Evolutionary conservation across 2,888 invertebrate species (phyloP), one percentile per base, ranked within the genome.

Genomic region (Limnephilus marmoratus): DNA sequence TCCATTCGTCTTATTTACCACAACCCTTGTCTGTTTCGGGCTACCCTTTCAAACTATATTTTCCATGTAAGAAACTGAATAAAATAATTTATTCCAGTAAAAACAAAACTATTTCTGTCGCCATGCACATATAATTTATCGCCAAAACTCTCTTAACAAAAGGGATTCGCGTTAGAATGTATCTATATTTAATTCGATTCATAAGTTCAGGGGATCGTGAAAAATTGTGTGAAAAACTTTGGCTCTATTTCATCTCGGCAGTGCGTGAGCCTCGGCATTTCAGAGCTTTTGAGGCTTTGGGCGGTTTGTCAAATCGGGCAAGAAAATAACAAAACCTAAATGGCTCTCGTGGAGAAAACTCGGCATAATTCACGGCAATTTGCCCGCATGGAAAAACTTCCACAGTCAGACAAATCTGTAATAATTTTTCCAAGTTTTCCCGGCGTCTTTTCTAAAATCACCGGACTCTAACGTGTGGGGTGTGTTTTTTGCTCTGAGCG

Each of bases 301-400:
- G 31, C 9, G 87, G 87, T 24, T 34, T 68, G 87, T 68, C 87
- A 87, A 87, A 87, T 87, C 53, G 87, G 68, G 87, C 87, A 68
- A 68, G 87, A 87, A 87, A 87, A 87, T 87, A 87, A 68, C 87
- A 87, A 87, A 87, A 87, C 87, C 53, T 87, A 87, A 87, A 87
- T 87, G 87, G 87, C 31, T 49, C 53, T 87, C n/a, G 41, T 34
- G 5, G 85, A 45, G 85, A 87, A 68, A 68, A 15, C 87, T 53
- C 87, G 34, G 68, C 53, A 87, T 87, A 87, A 87, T 87, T 87
- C 87, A 87, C 87, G 87, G 87, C 87, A 87, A 87, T 87, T 87
- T 87, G 87, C 87, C 53, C 87, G 53, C 87, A 87, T 29, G 87
- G 53, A 87, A 87, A 87, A 87, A n/a, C 53, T 86, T 45, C 45